phyloP scores from a whole-genome alignment of 2,888 invertebrate genomes.

The Tenthredo notha region DNA sequence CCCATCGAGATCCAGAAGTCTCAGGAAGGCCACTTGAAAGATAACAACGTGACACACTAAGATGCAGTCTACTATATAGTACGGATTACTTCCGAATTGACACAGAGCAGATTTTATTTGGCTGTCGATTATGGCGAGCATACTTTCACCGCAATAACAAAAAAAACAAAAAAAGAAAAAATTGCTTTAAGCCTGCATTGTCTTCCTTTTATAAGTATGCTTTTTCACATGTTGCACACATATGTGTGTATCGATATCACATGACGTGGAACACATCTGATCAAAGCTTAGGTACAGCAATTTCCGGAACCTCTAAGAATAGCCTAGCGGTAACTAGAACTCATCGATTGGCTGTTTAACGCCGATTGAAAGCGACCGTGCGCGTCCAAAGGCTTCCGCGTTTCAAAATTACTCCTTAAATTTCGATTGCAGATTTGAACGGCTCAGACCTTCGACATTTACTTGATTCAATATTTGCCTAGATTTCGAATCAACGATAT shows the following conservation, averaged over 20 bases:
- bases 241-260: conserved; percentile 1
- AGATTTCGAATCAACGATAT: not conserved
- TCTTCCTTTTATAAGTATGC: not conserved
- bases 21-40: conserved; percentile 30
- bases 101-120: conserved; percentile 14
- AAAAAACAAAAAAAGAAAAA: not conserved
- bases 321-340: conserved; percentile 31
- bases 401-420: not conserved
- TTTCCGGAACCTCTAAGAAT: conserved; percentile 37
- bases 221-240: not conserved
- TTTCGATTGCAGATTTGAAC: conserved; percentile 6
- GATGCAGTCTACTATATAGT: not conserved
- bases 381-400: conserved; percentile 1
- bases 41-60: conserved; percentile 27
- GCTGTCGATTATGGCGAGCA: not conserved
- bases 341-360: conserved; percentile 36
- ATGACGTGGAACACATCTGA: conserved; percentile 19
- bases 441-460: not conserved
- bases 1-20: conserved; percentile 18
- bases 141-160: not conserved
- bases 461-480: not conserved
- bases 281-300: not conserved
- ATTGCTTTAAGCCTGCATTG: not conserved
- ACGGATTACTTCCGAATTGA: not conserved
- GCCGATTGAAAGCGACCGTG: conserved; percentile 36